These are phyloP conservation scores for Oxyruncus cristatus DNA, from an alignment of 2,113 vertebrate genomes.

Conservation along the genomic window DNA sequence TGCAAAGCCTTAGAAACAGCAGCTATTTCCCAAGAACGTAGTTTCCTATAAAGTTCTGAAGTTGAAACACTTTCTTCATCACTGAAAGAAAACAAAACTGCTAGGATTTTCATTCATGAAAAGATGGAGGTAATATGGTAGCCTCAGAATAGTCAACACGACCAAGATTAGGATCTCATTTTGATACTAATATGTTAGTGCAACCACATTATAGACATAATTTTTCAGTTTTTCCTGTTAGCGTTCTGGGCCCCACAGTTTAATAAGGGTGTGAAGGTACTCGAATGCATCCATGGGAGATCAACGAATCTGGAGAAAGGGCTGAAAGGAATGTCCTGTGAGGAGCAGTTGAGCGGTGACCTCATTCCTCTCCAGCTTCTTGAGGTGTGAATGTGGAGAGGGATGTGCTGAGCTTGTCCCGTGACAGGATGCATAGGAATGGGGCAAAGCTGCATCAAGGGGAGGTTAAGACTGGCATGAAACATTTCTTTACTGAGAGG, in stretches of 20 bases:
- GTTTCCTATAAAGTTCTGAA: not conserved
- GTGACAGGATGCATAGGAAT: fast-evolving
- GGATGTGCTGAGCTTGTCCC: not conserved
- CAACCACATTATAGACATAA: not conserved
- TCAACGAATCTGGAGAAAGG: not conserved
- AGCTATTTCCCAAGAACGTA: not conserved
- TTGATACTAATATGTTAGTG: not conserved
- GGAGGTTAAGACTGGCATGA: not conserved
- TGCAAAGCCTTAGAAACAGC: not conserved
- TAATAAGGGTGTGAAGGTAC: fast-evolving
- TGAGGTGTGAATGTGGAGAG: not conserved
- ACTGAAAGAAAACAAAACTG: not conserved
- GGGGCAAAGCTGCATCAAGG: not conserved
- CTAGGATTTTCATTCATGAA: not conserved
- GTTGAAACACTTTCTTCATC: not conserved
- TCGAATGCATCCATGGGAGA: fast-evolving
- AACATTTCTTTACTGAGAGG: not conserved
- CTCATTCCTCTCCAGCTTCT: not conserved
- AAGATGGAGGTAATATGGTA: not conserved
- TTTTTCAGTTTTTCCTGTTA: not conserved
- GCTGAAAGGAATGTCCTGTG: not conserved
- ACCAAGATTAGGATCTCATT: not conserved
- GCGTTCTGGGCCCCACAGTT: not conserved
- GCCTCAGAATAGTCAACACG: not conserved
- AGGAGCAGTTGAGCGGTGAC: fast-evolving